Conservation (phyloP, 2,888 invertebrate species). For the Leucoma salicis region DNA sequence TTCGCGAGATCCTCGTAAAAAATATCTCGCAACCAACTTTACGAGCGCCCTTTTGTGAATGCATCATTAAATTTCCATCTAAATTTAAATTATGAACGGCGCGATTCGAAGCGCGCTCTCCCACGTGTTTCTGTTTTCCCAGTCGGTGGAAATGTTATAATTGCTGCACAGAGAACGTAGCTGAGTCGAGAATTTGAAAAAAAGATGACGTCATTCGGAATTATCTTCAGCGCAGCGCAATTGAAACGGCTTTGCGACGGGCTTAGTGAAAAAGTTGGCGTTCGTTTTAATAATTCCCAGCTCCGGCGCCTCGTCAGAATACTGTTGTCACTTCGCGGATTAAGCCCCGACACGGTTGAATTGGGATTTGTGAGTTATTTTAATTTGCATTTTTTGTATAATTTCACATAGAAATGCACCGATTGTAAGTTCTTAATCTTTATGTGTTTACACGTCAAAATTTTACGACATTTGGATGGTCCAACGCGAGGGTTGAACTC, state of each 20-base stretch:
- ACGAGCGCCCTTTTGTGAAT: conserved; percentile 81
- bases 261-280: conserved; percentile 83
- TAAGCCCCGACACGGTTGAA: conserved; percentile 81
- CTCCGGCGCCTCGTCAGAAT: conserved; percentile 82
- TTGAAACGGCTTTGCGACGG: conserved; percentile 82
- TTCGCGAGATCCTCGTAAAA: conserved; percentile 82
- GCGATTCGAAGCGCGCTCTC: conserved; percentile 72
- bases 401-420: conserved; percentile 57
- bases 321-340: conserved; percentile 82
- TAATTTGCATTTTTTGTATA: conserved; percentile 77
- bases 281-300: conserved; percentile 82
- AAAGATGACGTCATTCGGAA: conserved; percentile 82
- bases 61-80: conserved; percentile 83
- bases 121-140: conserved; percentile 81
- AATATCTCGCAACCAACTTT: conserved; percentile 81
- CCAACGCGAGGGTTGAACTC: conserved; percentile 56
- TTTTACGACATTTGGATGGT: conserved; percentile 60
- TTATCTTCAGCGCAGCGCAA: conserved; percentile 82
- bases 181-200: conserved; percentile 78
- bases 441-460: conserved; percentile 49
- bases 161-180: conserved; percentile 79
- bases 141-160: conserved; percentile 81
- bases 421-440: too few species aligned
- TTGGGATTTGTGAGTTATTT: conserved; percentile 80
- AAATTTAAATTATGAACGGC: conserved; percentile 80